Evolutionary conservation across 2,113 vertebrate species (phyloP).

Genomic region (Gobius niger): DNA sequence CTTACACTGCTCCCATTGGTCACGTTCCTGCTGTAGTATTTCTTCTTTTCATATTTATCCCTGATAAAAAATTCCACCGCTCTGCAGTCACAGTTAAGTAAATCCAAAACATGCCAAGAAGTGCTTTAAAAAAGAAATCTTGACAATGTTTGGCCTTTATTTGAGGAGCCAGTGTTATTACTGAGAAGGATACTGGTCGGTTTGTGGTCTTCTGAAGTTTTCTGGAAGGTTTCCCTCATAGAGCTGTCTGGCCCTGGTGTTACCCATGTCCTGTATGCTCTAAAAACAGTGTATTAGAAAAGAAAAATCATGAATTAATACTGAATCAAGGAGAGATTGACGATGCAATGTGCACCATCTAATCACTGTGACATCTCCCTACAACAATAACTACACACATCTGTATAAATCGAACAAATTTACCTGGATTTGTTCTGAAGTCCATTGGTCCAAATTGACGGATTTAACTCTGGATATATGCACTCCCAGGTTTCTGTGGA

Average conservation of each 20-base stretch:
- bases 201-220: conserved; percentile 81
- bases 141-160: too few species aligned
- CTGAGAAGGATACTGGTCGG: conserved; percentile 70
- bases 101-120: not conserved
- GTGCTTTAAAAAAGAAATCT: too few species aligned
- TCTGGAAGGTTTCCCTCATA: conserved; percentile 84
- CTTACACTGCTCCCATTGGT: conserved; percentile 86
- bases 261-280: conserved; percentile 98
- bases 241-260: conserved; percentile 88
- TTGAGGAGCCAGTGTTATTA: not conserved
- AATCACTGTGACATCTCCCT: too few species aligned
- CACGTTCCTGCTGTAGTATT: conserved; percentile 92
- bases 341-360: too few species aligned
- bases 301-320: not conserved
- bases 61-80: conserved; percentile 97
- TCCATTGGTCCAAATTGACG: conserved; percentile 99
- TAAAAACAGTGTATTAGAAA: conserved; percentile 45
- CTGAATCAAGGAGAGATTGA: too few species aligned
- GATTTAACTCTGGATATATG: conserved; percentile 99
- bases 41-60: conserved; percentile 98
- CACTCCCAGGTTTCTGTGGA: conserved; percentile 98
- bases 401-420: conserved; percentile 1
- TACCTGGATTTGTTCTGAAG: conserved; percentile 97
- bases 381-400: not conserved
- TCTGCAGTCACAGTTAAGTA: conserved; percentile 74